Evolutionary conservation across 2,888 invertebrate species (phyloP), one percentile per base, ranked within the genome.

Genomic region (Diplazon laetatorius): DNA sequence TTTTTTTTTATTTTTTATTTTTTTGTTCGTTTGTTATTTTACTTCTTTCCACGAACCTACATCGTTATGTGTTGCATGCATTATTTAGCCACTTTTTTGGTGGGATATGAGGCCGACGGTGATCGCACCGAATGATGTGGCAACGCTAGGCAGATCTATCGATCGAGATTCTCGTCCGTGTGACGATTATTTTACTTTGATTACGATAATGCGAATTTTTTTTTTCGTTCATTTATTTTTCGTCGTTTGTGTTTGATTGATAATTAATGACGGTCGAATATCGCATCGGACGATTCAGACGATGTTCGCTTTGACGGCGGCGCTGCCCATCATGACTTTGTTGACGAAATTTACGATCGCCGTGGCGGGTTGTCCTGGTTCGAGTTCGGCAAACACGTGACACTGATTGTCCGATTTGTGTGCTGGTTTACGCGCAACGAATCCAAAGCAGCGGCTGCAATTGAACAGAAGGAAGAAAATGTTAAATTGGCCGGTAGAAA

Each of bases 331-430:
- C 92, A 94, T 93, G 60, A 96, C 95, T 93, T 96, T 96, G 88
- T 95, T 95, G 77, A 96, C 95, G 89, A 96, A 96, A 91, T 96
- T 96, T 84, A 98, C 97, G 88, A 99, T 98, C 68, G 98, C 98
- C 46, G 96, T 95, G 22, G 98, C 98, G n/a, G 98, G 98, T 84
- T 95, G 95, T 87, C 97, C 97, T 0, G 97, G 95, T 89, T 98
- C 98, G 78, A 98, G 92, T 91, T 99, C 99, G 20, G 98, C 98
- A 92, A 99, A 99, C 82, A 99, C 94, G 93, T 99, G 99, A 92
- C 99, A 99, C 92, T 98, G 97, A 92, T 99, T 99, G 92, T 99
- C 98, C 59, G 95, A 94, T 83, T 94, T 94, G 84, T 96, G 95
- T 70, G 96, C 95, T 50, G 96, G 95, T 92, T 97, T 94, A 88